Evolutionary conservation across 2,888 invertebrate species (phyloP), one percentile per base, ranked within the genome.

Genomic region (Bimastos eiseni): DNA sequence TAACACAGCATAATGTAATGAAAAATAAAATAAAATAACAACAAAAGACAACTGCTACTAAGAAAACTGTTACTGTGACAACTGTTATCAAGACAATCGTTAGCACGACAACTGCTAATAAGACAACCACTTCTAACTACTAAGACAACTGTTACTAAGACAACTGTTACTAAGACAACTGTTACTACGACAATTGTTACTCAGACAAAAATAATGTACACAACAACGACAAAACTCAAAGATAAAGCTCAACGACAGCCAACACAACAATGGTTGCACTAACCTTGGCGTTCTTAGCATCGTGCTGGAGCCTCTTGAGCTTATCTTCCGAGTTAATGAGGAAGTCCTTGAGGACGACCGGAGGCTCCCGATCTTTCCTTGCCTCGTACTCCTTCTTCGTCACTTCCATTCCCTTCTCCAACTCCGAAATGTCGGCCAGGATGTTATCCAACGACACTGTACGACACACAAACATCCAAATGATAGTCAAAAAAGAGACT

Each of bases 361-460:
- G 94, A 88, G 94, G 94, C 91, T 95, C 94, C 19, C 95, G 90
- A 89, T 95, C 95, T 86, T 90, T 92, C 89, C 97, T 96, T 44
- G 97, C 95, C 92, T 97, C 97, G 89, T 97, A 97, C 95, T 98
- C 98, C 94, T 97, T 97, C 93, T 97, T 96, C 30, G 97, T 98
- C 94, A 97, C 96, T 94, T 98, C 98, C 98, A 99, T 99, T 90
- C 98, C 98, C 94, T 98, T 98, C 94, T 98, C 98, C 93, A 99
- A 95, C 95, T 99, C 99, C 93, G 97, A 96, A 92, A 99, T 97
- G 96, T 99, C 99, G 21, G 97, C 97, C 91, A 97, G 96, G 92
- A 99, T 97, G 96, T 99, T 99, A 96, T 99, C 99, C 94, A 99
- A 96, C 11, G 99, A 98, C 92, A 98, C 98, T 97, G 95, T 33